These are phyloP conservation scores for Regulus satrapa DNA, from an alignment of 2,113 vertebrate species.

Conservation along the genomic window DNA sequence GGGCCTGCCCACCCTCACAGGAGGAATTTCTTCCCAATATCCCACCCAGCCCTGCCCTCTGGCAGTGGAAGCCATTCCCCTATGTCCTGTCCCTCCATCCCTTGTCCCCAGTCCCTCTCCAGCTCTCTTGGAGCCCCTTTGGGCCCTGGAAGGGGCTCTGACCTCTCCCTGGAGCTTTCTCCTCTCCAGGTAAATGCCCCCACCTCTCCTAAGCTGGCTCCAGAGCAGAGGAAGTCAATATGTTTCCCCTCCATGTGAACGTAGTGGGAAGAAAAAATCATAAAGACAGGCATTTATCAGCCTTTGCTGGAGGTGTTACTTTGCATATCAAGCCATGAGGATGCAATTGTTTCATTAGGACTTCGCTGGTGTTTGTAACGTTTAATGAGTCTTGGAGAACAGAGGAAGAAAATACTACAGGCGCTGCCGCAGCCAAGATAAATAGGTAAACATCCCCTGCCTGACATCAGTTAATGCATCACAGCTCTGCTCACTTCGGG, in stretches of 20 bases:
- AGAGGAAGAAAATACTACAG: background rate
- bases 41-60: background rate
- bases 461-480: conserved; percentile 49
- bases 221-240: background rate
- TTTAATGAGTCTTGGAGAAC: background rate
- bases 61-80: background rate
- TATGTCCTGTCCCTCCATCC: background rate
- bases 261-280: background rate
- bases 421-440: background rate
- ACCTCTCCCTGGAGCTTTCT: background rate
- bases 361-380: background rate
- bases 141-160: accelerated
- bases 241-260: background rate
- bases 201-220: background rate
- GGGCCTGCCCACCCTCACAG: accelerated
- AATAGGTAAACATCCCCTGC: conserved; percentile 22
- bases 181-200: background rate
- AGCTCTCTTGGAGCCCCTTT: background rate
- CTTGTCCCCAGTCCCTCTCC: background rate
- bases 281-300: conserved; percentile 30
- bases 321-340: background rate
- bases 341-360: conserved; percentile 40
- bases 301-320: conserved; percentile 30
- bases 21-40: background rate
- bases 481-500: conserved; percentile 40